Conservation (phyloP, 2,888 invertebrate genomes). For the Bimastos eiseni region DNA sequence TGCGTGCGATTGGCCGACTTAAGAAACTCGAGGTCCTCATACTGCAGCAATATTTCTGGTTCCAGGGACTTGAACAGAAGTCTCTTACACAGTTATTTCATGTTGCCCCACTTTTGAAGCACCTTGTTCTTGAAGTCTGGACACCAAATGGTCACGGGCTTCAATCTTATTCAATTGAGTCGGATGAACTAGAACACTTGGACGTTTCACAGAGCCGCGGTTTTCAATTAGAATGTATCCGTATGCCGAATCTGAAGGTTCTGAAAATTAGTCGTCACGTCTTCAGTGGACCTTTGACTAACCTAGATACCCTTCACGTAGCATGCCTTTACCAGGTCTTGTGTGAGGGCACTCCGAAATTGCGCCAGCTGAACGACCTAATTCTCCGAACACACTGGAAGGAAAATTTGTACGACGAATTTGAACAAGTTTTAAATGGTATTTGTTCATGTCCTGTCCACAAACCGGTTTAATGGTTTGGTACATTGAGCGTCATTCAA, state of each 20-base stretch:
- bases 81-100: constrained; percentile 48
- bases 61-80: constrained; percentile 51
- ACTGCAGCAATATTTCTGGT: constrained; percentile 55
- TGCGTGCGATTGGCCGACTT: constrained; percentile 50
- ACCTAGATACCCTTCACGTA: constrained; percentile 48
- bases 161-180: constrained; percentile 50
- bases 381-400: constrained; percentile 50
- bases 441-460: constrained; percentile 55
- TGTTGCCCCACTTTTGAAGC: constrained; percentile 48
- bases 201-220: constrained; percentile 59
- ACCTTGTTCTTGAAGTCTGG: constrained; percentile 57
- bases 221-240: constrained; percentile 52
- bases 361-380: constrained; percentile 54
- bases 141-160: constrained; percentile 55
- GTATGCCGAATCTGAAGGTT: constrained; percentile 50
- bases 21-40: constrained; percentile 50
- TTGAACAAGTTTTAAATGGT: constrained; percentile 52
- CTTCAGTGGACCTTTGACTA: constrained; percentile 52
- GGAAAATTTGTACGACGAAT: constrained; percentile 45
- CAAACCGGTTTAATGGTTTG: background rate
- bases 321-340: constrained; percentile 56
- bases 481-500: background rate
- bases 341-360: constrained; percentile 51
- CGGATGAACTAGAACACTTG: constrained; percentile 52
- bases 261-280: constrained; percentile 54